Percentiles rank a stretch among this genome's conserved stretches.
phyloP scores from a whole-genome alignment of 2,113 vertebrate genomes.

The Paramisgurnus dabryanus region DNA sequence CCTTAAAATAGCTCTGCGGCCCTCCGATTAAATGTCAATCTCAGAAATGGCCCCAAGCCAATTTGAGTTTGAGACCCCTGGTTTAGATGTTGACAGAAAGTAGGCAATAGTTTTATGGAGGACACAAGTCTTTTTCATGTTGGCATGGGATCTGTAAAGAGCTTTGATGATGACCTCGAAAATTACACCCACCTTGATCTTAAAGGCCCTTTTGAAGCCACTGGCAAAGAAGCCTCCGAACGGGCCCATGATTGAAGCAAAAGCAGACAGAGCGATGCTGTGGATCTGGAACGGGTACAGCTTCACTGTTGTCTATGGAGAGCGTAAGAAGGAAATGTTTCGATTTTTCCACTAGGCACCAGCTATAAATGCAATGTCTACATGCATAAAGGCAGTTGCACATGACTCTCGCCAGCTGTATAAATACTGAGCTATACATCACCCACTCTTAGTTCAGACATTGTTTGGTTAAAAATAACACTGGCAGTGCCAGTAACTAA shows the following conservation, averaged over 20 bases:
- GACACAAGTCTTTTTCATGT: background rate
- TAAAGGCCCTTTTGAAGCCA: conserved; percentile 97
- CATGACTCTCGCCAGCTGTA: no score
- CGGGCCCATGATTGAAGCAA: conserved; percentile 93
- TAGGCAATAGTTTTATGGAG: background rate
- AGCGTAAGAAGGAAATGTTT: conserved; percentile 15
- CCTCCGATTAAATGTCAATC: no score
- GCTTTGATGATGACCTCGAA: background rate
- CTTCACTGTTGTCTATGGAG: conserved; percentile 82
- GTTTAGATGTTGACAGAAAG: background rate
- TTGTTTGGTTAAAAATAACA: background rate
- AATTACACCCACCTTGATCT: conserved; percentile 88
- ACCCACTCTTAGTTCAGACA: no score
- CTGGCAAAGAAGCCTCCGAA: conserved; percentile 98
- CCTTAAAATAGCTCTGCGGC: no score
- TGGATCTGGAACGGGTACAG: conserved; percentile 99
- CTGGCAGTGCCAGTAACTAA: background rate
- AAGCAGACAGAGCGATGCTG: conserved; percentile 93
- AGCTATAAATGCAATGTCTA: background rate
- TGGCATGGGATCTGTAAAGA: background rate
- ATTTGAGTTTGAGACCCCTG: no score
- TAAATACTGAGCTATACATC: no score
- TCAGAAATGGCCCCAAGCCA: no score
- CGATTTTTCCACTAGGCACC: background rate
- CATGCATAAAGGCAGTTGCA: background rate